Percentiles rank a stretch among this genome's conserved stretches.
Evolutionary conservation across 2,888 invertebrate genomes (phyloP).

Genomic region (Syritta pipiens): DNA sequence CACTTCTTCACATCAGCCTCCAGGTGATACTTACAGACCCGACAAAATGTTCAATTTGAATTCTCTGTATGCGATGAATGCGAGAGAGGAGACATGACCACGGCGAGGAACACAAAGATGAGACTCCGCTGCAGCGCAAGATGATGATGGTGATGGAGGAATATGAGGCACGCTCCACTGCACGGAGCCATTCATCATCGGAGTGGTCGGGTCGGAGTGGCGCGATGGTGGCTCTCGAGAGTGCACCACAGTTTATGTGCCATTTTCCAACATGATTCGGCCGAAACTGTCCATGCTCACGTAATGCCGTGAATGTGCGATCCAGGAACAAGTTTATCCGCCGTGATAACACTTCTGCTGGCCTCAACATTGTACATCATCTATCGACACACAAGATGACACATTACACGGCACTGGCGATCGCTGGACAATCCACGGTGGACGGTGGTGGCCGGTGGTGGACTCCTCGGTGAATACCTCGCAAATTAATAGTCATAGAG

Average conservation of each 20-base stretch:
- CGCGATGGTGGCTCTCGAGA: conserved; percentile 31
- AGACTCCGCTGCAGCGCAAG: no score
- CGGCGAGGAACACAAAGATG: not conserved
- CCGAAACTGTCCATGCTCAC: conserved; percentile 59
- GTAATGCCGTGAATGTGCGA: conserved; percentile 48
- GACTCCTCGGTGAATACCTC: conserved; percentile 34
- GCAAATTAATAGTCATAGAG: conserved; percentile 63
- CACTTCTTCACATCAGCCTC: conserved; percentile 59
- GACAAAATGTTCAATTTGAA: conserved; percentile 62
- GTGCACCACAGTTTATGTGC: conserved; percentile 52
- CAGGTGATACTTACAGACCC: conserved; percentile 63
- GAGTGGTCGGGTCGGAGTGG: conserved; percentile 5
- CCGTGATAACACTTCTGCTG: conserved; percentile 65
- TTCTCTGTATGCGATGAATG: conserved; percentile 40
- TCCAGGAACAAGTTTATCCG: conserved; percentile 55
- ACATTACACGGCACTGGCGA: conserved; percentile 52
- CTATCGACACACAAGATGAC: conserved; percentile 67
- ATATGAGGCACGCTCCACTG: conserved; percentile 66
- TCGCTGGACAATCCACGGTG: no score
- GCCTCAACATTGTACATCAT: conserved; percentile 64
- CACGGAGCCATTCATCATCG: conserved; percentile 59
- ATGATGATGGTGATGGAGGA: conserved; percentile 52
- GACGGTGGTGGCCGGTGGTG: conserved; percentile 10
- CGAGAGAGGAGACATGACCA: conserved; percentile 25
- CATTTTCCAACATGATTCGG: conserved; percentile 60